These are phyloP conservation scores for Drosophila insularis DNA, from an alignment of 1,140 invertebrate genomes.

Conservation along the genomic window DNA sequence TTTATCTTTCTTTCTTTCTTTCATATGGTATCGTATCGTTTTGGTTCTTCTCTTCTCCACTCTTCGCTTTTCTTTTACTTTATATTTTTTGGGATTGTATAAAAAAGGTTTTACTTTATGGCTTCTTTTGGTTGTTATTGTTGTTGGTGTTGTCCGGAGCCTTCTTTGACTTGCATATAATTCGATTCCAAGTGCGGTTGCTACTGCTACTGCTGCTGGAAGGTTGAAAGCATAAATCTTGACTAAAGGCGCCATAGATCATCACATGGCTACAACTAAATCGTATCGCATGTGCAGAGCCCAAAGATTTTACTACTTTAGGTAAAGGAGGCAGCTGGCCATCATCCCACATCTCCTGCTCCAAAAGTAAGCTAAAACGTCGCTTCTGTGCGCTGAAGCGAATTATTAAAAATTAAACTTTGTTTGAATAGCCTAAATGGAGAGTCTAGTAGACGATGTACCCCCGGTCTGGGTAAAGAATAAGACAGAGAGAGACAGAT, in stretches of 20 bases:
- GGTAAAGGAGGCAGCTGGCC: background rate
- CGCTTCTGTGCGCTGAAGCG: slow-evolving; percentile 37
- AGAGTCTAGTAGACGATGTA: background rate
- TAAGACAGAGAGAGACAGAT: background rate
- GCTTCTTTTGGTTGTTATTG: slow-evolving; percentile 41
- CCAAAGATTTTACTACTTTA: background rate
- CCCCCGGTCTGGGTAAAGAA: too few species aligned
- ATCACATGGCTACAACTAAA: slow-evolving; percentile 52
- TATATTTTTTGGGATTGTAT: slow-evolving; percentile 49
- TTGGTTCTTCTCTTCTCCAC: background rate
- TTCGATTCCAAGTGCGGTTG: slow-evolving; percentile 43
- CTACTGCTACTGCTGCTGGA: background rate
- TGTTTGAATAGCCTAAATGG: background rate
- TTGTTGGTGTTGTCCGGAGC: slow-evolving; percentile 9
- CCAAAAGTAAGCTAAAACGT: background rate
- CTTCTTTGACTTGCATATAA: slow-evolving; percentile 49
- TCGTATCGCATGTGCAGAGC: slow-evolving; percentile 20
- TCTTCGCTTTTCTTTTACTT: background rate
- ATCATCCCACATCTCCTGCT: background rate
- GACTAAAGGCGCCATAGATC: slow-evolving; percentile 61
- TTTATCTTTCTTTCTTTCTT: background rate
- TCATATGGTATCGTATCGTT: slow-evolving; percentile 1
- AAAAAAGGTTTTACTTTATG: slow-evolving; percentile 29
- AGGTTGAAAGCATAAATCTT: slow-evolving; percentile 53
- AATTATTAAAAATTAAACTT: slow-evolving; percentile 56